phyloP scores from a whole-genome alignment of 2,113 vertebrate species.

The Miniopterus natalensis region DNA sequence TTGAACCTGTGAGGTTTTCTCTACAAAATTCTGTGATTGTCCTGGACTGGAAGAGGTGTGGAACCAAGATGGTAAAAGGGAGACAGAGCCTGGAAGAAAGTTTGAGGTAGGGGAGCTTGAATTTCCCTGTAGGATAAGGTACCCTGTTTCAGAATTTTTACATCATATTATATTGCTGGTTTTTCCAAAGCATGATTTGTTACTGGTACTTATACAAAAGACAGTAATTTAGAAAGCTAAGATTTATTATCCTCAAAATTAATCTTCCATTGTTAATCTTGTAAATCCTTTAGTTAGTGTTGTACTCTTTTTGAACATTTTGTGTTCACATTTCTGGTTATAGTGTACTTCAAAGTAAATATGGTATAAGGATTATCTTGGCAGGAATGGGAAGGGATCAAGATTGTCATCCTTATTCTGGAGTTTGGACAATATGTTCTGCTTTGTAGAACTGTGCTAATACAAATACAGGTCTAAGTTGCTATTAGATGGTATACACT shows the following conservation, averaged over 20 bases:
- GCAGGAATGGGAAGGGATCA: slow-evolving; percentile 37
- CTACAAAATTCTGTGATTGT: background rate
- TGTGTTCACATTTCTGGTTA: slow-evolving; percentile 60
- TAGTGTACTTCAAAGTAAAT: background rate
- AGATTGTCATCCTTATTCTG: slow-evolving; percentile 51
- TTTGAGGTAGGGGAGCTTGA: background rate
- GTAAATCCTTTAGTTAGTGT: background rate
- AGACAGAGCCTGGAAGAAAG: background rate
- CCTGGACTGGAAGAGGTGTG: background rate
- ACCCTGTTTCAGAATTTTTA: slow-evolving; percentile 13
- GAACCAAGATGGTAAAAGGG: background rate
- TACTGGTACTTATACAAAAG: background rate
- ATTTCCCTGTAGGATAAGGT: background rate
- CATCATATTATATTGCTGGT: background rate
- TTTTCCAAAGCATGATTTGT: slow-evolving; percentile 22
- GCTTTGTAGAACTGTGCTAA: slow-evolving; percentile 9
- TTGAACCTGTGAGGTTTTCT: slow-evolving; percentile 10
- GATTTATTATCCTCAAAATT: slow-evolving; percentile 42
- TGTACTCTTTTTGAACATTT: slow-evolving; percentile 53
- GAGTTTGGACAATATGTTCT: slow-evolving; percentile 64
- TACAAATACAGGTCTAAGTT: background rate
- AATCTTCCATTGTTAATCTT: slow-evolving; percentile 53
- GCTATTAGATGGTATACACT: background rate
- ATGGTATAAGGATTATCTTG: slow-evolving; percentile 45
- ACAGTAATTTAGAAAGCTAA: background rate